A percentile compares a stretch with the other conserved stretches of the same genome.
These are phyloP conservation scores for Chirona hameri DNA, from an alignment of 2,888 invertebrate species.

Conservation along the genomic window DNA sequence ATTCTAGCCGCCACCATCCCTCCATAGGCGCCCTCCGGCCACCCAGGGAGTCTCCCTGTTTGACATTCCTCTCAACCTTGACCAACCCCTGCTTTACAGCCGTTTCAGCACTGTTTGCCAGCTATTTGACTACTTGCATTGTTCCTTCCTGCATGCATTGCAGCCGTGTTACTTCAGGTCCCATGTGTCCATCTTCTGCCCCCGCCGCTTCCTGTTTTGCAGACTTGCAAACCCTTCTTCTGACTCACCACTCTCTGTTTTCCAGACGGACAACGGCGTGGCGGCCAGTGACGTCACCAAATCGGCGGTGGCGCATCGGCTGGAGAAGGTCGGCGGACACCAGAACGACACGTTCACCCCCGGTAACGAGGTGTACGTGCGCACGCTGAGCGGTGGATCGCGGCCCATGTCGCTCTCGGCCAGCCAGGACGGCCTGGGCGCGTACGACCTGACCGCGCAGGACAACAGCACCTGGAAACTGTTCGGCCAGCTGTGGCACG, in stretches of 20 bases:
- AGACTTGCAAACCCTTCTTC: too few species aligned
- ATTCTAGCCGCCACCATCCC: too few species aligned
- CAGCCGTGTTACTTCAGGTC: too few species aligned
- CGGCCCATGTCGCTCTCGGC: slow-evolving; percentile 12
- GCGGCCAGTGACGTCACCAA: neutral
- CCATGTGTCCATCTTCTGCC: too few species aligned
- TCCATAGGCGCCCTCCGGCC: too few species aligned
- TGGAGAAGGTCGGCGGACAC: slow-evolving; percentile 5
- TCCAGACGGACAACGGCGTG: neutral
- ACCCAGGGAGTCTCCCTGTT: too few species aligned
- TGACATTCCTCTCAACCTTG: too few species aligned
- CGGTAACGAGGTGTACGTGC: slow-evolving; percentile 28
- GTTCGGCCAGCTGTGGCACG: neutral
- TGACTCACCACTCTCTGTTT: neutral
- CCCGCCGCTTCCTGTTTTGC: too few species aligned
- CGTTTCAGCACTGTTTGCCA: too few species aligned
- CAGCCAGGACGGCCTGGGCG: neutral
- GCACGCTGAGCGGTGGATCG: neutral
- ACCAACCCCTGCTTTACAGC: too few species aligned
- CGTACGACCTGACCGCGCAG: neutral
- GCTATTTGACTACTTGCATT: too few species aligned
- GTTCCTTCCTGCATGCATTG: too few species aligned
- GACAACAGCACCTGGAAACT: slow-evolving; percentile 25
- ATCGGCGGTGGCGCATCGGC: neutral
- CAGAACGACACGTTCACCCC: neutral